Evolutionary conservation across 1,140 invertebrate genomes (phyloP), one percentile per base, ranked within the genome.

Genomic region (Gryon sp.): DNA sequence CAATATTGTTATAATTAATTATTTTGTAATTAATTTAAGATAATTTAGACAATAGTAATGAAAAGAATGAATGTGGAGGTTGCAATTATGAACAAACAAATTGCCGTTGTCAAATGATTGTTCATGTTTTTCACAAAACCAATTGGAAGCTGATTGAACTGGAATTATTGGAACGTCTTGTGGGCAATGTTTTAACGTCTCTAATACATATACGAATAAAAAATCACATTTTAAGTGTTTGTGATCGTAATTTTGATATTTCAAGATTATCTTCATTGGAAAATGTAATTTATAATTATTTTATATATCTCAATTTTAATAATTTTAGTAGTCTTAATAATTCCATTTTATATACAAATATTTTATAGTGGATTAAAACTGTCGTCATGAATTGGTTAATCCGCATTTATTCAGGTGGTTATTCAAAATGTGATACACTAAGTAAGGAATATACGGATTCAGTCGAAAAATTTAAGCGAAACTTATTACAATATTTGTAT

Each of bases 401-500:
- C 12, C 45, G 70, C 0, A 75, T 70, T 7, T 79, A 95, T 77
- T 92, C 90, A 36, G 90, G 89, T 30, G 92, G 90, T 9, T 91
- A 90, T 65, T 91, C 89, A 14, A 91, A 89, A 86, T 90, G 89
- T 34, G 86, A 89, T 40, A 80, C 83, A 24, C 85, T 90, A 77
- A 89, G 87, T 53, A 87, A 87, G 36, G 89, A 90, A 84, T 90
- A 90, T 52, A 87, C 89, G 11, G 88, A 90, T 80, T 90, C 91
- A 20, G 90, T 94, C 53, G 86, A 91, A 48, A 92, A 92, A 65
- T 95, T 95, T 78, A 93, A 93, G 78, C 91, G 93, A 36, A 95
- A 95, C 83, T 85, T 98, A n/a, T 91, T 91, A 12, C 94, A 97
- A 84, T 95, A 94, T 83, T 90, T 98, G 40, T 97, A 95, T 83